Base-by-base conservation (phyloP, 2,888 invertebrate species). In the Tenthredo scrophulariae region DNA sequence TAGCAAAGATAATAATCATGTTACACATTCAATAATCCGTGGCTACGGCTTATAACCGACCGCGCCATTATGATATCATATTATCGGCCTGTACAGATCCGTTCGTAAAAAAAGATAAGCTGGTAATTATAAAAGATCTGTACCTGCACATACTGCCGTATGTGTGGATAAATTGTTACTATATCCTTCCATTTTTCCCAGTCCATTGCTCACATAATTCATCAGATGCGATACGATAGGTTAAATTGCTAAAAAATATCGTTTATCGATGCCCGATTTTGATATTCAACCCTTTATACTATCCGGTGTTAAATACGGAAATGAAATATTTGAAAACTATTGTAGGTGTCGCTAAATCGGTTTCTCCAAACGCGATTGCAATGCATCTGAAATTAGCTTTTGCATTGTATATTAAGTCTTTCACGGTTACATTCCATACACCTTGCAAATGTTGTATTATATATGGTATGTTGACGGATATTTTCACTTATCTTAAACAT, bases 51-150 rank as follows among this genome's bases (percentile, higher is more conserved):
- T 29, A 70, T 75, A 75, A 43, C 72, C 72, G n/a, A 43, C 10
- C 54, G 6, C 72, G n/a, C n/a, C 43, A 74, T 74, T 22, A 43
- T 46, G 26, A 46, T 46, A 46, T 43, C 43, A 40, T 10, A 75
- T 75, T 46, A 75, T 75, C 75, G 75, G 37, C 9, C 6, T 9
- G n/a, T 37, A 43, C 22, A 46, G 70, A 72, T 72, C 70, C 22
- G 46, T 22, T 37, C 46, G 26, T 75, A 26, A 46, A 75, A 75
- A 46, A 75, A 7, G 26, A 75, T 75, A 50, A 75, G 13, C 13
- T 46, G 13, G 5, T 15, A 75, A 75, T 75, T 43, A 43, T 75
- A 29, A n/a, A 46, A 26, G 43, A 75, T 74, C 13, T 22, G 22
- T 37, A 70, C 43, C 18, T n/a, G n/a, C 29, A n/a, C 18, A 70